Evolutionary conservation across 1,140 invertebrate species (phyloP).

Genomic region (Plutomurus gul): DNA sequence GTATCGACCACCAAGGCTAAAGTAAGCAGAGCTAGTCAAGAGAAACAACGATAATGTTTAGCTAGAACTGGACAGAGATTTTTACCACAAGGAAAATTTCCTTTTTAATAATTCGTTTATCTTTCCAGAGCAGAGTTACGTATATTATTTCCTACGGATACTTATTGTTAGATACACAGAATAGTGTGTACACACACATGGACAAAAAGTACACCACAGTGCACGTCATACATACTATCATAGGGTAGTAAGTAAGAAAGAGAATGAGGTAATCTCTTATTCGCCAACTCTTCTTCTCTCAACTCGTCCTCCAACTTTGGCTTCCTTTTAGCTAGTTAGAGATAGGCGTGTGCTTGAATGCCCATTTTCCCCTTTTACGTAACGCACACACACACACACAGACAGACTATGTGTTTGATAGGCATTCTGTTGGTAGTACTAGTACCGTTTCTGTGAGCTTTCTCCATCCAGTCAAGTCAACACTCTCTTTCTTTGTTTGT

Average conservation of each 20-base stretch:
- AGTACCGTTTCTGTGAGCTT: neutral
- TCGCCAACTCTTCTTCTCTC: neutral
- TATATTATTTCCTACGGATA: neutral
- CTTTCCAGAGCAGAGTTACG: constrained; percentile 39
- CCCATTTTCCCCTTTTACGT: neutral
- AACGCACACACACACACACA: neutral
- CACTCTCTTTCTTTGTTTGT: constrained; percentile 38
- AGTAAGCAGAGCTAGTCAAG: neutral
- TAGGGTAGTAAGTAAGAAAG: neutral
- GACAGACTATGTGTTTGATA: neutral
- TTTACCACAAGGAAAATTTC: constrained; percentile 13
- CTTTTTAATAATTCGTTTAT: constrained; percentile 53
- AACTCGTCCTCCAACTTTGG: neutral
- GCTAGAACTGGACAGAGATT: neutral
- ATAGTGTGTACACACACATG: neutral
- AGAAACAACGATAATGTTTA: neutral
- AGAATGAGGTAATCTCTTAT: neutral
- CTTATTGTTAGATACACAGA: neutral
- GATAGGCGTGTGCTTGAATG: neutral
- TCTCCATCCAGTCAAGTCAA: neutral
- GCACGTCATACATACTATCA: too few species aligned
- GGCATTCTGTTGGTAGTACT: neutral
- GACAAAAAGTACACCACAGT: neutral
- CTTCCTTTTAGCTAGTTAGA: neutral
- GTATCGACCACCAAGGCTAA: neutral